Percentiles rank a stretch among this genome's conserved stretches.
phyloP scores from a whole-genome alignment of 2,113 vertebrate genomes.

The Mustela nigripes region DNA sequence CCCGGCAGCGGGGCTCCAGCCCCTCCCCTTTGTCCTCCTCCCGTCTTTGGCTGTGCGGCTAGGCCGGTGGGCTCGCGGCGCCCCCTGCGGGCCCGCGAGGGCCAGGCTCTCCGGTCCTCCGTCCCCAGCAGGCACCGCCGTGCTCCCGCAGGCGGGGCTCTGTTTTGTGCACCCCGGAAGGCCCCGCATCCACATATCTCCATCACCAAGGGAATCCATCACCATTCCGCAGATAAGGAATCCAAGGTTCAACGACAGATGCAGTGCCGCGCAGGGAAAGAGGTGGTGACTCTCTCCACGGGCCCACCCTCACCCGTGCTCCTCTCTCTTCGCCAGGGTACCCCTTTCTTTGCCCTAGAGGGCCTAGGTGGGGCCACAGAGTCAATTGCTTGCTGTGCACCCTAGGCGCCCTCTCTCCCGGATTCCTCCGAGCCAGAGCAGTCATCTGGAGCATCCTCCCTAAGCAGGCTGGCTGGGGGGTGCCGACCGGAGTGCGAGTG shows the following conservation, averaged over 20 bases:
- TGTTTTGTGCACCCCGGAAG: not conserved
- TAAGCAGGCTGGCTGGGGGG: not conserved
- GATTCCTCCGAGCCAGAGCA: not conserved
- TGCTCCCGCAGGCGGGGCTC: not conserved
- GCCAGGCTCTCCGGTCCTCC: not conserved
- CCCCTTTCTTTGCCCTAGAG: not conserved
- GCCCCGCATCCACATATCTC: not conserved
- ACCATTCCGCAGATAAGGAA: not conserved
- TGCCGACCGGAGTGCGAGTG: not conserved
- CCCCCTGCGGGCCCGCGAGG: conserved; percentile 9
- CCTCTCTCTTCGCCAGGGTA: not conserved
- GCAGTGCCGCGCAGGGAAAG: not conserved
- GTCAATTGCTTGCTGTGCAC: not conserved
- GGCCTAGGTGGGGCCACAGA: not conserved
- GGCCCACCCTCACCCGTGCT: not conserved
- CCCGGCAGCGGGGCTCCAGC: accelerated
- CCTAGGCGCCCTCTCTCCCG: not conserved
- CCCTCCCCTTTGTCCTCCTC: accelerated
- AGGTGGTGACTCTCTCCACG: not conserved
- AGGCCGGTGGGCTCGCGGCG: not conserved
- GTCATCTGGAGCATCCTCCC: not conserved
- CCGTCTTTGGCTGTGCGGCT: accelerated
- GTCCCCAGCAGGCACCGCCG: not conserved
- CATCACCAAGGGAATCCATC: not conserved
- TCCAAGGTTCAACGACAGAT: not conserved